phyloP scores from a whole-genome alignment of 2,888 invertebrate species.

The Torymus aiolomorphi region DNA sequence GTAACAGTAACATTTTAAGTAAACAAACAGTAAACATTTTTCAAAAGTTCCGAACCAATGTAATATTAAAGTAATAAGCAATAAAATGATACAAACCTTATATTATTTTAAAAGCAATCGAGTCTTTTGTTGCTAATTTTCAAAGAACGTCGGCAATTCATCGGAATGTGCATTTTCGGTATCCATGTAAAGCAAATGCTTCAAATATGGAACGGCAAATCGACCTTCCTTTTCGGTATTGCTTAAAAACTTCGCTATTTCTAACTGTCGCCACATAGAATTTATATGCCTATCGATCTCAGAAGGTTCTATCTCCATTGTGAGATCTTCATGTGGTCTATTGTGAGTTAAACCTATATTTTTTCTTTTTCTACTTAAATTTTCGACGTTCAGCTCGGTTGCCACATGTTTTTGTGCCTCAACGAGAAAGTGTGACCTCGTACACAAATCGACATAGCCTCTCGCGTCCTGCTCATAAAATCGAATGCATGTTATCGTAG shows the following conservation, averaged over 20 bases:
- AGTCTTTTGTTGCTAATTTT: slow-evolving; percentile 82
- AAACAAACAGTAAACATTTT: slow-evolving; percentile 9
- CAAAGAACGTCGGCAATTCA: slow-evolving; percentile 83
- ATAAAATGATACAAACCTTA: slow-evolving; percentile 76
- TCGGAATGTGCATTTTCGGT: slow-evolving; percentile 60
- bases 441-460: slow-evolving; percentile 78
- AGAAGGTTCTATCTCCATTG: slow-evolving; percentile 83
- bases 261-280: slow-evolving; percentile 88
- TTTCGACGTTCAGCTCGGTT: slow-evolving; percentile 76
- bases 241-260: slow-evolving; percentile 85
- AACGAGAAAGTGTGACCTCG: slow-evolving; percentile 77
- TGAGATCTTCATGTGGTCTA: slow-evolving; percentile 72
- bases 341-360: slow-evolving; percentile 61
- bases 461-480: slow-evolving; percentile 82
- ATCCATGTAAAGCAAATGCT: slow-evolving; percentile 66
- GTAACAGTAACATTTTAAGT: slow-evolving; percentile 58
- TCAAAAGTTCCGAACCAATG: background rate
- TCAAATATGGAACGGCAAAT: slow-evolving; percentile 64
- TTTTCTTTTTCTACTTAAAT: slow-evolving; percentile 64
- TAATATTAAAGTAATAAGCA: slow-evolving; percentile 3
- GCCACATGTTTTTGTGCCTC: slow-evolving; percentile 83
- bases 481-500: slow-evolving; percentile 87
- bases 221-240: slow-evolving; percentile 79
- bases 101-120: slow-evolving; percentile 79
- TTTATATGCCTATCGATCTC: slow-evolving; percentile 88